These are phyloP conservation scores for Diplodus puntazzo DNA, from an alignment of 2,797 vertebrate genomes.

Conservation along the genomic window DNA sequence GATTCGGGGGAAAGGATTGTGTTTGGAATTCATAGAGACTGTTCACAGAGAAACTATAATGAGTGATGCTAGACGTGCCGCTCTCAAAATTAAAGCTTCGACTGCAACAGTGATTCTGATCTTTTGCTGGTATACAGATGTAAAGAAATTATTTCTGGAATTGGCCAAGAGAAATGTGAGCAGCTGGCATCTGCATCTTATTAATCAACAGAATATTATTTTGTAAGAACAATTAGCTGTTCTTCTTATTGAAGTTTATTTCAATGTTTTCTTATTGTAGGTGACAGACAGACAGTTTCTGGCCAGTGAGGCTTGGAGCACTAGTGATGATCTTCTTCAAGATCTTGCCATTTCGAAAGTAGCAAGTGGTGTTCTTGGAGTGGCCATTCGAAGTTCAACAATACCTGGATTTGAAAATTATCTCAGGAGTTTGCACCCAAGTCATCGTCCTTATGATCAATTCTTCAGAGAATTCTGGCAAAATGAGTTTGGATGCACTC, in stretches of 20 bases:
- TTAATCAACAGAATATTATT: too few species aligned
- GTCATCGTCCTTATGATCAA: too few species aligned
- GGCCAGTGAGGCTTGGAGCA: conserved; percentile 84
- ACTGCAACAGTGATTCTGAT: conserved; percentile 75
- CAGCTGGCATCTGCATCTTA: rapidly evolving
- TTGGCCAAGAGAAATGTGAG: conserved; percentile 77
- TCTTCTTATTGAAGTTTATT: neutral
- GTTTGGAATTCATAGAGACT: conserved; percentile 78
- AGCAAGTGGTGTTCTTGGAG: too few species aligned
- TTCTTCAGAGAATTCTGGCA: too few species aligned
- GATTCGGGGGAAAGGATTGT: conserved; percentile 66
- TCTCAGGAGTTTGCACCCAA: too few species aligned
- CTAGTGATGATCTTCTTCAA: neutral
- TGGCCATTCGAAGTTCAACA: too few species aligned
- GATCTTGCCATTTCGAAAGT: too few species aligned
- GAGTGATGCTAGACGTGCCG: conserved; percentile 64
- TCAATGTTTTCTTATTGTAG: conserved; percentile 16
- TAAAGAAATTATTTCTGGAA: conserved; percentile 71
- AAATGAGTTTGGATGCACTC: too few species aligned
- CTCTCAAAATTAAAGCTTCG: conserved; percentile 69
- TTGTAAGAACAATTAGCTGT: neutral
- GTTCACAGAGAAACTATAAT: conserved; percentile 60
- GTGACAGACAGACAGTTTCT: conserved; percentile 80
- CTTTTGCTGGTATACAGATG: conserved; percentile 77
- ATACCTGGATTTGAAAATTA: too few species aligned